A percentile compares a stretch with the other conserved stretches of the same genome.
These are phyloP conservation scores for Triplophysa rosa DNA, from an alignment of 2,113 vertebrate genomes.

Conservation along the genomic window DNA sequence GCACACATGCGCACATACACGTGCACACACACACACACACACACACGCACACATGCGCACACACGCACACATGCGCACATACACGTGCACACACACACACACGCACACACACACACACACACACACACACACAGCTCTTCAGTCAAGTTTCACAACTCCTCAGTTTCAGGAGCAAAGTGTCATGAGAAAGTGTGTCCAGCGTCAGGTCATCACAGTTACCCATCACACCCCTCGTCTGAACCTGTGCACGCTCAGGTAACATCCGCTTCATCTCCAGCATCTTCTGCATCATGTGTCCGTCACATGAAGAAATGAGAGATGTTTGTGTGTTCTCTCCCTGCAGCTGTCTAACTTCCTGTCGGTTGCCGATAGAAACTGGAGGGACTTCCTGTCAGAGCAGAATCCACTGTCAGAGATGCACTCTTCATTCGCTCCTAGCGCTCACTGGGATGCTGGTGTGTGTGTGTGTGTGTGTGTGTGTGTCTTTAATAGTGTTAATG, in stretches of 20 bases:
- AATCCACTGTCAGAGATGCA: slow-evolving; percentile 75
- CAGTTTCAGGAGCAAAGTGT: slow-evolving; percentile 75
- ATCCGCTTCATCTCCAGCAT: neutral
- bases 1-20: no score
- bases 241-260: slow-evolving; percentile 65
- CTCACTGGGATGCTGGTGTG: slow-evolving; percentile 22
- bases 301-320: neutral
- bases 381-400: slow-evolving; percentile 87
- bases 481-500: neutral
- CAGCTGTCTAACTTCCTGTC: slow-evolving; percentile 57
- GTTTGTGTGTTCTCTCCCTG: neutral
- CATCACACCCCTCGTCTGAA: slow-evolving; percentile 78
- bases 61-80: no score
- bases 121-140: neutral
- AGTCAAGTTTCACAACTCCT: neutral
- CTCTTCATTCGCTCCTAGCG: slow-evolving; percentile 81
- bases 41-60: no score
- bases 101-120: slow-evolving; percentile 37
- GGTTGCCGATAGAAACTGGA: slow-evolving; percentile 83
- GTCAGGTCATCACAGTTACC: slow-evolving; percentile 77
- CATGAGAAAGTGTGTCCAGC: slow-evolving; percentile 83
- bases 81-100: neutral
- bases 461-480: slow-evolving; percentile 12
- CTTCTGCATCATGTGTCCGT: neutral
- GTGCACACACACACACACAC: no score